Evolutionary conservation across 2,797 vertebrate genomes (phyloP).

Genomic region (Helostoma temminkii): DNA sequence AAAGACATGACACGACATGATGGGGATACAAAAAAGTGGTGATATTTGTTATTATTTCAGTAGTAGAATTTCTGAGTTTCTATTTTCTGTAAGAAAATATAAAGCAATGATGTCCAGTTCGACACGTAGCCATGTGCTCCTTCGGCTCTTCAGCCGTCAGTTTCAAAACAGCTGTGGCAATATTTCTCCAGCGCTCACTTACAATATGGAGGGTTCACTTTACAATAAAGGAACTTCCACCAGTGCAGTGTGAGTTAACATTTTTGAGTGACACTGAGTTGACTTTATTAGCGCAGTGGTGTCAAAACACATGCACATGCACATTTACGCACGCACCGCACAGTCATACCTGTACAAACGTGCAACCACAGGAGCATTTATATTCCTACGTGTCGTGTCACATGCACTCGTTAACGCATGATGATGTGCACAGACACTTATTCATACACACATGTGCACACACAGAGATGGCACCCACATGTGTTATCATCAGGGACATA

Average conservation of each 20-base stretch:
- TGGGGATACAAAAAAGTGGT: slow-evolving; percentile 6
- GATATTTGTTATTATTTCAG: neutral
- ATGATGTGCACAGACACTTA: slow-evolving; percentile 12
- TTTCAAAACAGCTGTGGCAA: slow-evolving; percentile 49
- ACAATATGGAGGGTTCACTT: slow-evolving; percentile 18
- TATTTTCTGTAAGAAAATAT: neutral
- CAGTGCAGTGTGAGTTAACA: neutral
- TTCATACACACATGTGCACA: slow-evolving; percentile 18
- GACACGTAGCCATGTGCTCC: slow-evolving; percentile 29
- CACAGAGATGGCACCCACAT: slow-evolving; percentile 21
- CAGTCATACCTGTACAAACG: neutral
- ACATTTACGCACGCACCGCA: neutral
- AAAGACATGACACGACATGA: slow-evolving; percentile 9
- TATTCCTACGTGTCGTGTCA: neutral
- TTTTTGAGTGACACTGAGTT: neutral
- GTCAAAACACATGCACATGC: neutral
- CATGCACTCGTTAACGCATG: neutral
- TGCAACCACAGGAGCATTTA: neutral
- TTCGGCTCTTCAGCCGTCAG: slow-evolving; percentile 33
- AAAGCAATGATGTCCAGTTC: slow-evolving; percentile 6
- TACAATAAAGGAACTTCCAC: neutral
- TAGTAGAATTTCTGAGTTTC: slow-evolving; percentile 5
- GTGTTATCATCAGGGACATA: slow-evolving; percentile 52
- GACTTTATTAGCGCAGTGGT: neutral
- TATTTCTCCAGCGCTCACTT: slow-evolving; percentile 30